Percentiles rank a stretch among this genome's conserved stretches.
phyloP scores from a whole-genome alignment of 2,113 vertebrate species.

The Campylomormyrus tamandua region DNA sequence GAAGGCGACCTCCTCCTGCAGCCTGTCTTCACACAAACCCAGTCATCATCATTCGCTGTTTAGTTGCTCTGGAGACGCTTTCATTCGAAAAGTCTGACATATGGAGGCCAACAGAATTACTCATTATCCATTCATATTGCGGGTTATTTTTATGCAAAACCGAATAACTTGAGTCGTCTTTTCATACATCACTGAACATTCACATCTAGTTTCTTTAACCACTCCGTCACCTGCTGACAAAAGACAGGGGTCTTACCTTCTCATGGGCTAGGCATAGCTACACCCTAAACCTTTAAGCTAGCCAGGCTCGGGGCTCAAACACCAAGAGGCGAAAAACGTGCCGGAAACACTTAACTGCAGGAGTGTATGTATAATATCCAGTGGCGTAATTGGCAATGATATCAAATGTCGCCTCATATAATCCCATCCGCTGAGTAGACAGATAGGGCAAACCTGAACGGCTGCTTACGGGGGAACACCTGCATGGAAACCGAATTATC shows the following conservation, averaged over 20 bases:
- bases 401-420: not conserved
- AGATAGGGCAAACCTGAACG: not conserved
- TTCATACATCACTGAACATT: not conserved
- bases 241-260: not conserved
- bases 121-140: not conserved
- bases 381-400: not conserved
- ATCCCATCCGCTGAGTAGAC: not conserved
- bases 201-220: not conserved
- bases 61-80: not conserved
- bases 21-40: not conserved
- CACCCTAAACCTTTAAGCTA: not conserved
- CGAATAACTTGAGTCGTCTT: not conserved
- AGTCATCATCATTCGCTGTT: not conserved
- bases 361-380: not conserved
- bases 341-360: not conserved
- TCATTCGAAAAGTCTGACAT: not conserved
- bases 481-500: not conserved
- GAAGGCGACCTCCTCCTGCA: not conserved
- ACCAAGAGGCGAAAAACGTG: not conserved
- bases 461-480: not conserved
- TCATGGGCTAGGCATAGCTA: not conserved
- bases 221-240: not conserved
- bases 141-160: not conserved
- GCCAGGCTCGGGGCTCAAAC: not conserved
- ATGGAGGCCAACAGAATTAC: not conserved